Evolutionary conservation across 2,113 vertebrate species (phyloP).

Genomic region (Herpetotheres cachinnans): DNA sequence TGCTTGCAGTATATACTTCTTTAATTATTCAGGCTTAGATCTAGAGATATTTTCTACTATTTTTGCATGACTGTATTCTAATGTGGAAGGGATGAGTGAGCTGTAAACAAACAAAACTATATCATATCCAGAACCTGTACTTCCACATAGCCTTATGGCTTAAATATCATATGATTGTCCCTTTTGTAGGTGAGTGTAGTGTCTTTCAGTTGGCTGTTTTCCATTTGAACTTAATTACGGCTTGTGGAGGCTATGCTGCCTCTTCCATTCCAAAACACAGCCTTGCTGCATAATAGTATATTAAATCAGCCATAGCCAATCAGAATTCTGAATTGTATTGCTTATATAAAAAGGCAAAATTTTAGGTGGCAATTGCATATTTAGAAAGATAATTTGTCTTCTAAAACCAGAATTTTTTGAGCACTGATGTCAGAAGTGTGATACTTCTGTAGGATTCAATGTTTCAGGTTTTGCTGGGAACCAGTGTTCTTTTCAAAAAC

Average conservation of each 20-base stretch:
- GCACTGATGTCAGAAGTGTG: neutral
- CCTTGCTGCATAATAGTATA: neutral
- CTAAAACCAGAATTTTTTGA: neutral
- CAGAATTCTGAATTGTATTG: neutral
- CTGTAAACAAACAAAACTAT: slow-evolving; percentile 31
- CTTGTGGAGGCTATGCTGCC: neutral
- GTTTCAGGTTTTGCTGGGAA: neutral
- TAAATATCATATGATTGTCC: slow-evolving; percentile 14
- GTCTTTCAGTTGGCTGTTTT: neutral
- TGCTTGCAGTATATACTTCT: neutral
- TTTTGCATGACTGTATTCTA: slow-evolving; percentile 34
- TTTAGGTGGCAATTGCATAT: neutral
- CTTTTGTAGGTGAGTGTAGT: neutral
- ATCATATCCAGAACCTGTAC: slow-evolving; percentile 18
- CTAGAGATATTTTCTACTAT: neutral
- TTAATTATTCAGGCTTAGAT: slow-evolving; percentile 6
- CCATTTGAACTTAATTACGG: neutral
- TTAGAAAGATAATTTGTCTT: neutral
- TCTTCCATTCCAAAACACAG: neutral
- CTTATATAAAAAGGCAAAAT: neutral
- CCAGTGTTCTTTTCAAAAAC: neutral
- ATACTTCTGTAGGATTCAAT: neutral
- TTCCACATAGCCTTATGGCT: neutral
- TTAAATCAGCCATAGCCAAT: neutral
- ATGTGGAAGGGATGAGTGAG: slow-evolving; percentile 5